phyloP scores from a whole-genome alignment of 2,113 vertebrate species.

The Nesogale talazaci region DNA sequence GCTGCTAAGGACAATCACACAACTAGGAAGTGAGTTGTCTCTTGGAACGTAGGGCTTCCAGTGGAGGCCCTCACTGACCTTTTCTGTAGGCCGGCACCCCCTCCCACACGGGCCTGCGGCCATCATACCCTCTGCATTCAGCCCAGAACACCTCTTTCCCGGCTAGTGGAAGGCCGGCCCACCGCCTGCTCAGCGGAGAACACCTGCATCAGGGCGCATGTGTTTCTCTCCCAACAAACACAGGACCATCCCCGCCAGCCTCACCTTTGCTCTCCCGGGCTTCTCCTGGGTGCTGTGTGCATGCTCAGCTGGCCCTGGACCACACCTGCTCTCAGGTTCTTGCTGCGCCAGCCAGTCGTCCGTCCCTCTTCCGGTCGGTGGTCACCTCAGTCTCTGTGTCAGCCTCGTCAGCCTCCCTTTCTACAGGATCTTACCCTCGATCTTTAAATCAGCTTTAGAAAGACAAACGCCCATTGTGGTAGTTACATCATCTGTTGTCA shows the following conservation, averaged over 20 bases:
- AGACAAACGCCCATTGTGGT: too few relatives aligned
- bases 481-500: too few relatives aligned
- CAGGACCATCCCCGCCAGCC: not conserved
- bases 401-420: not conserved
- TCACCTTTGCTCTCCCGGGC: fast-evolving
- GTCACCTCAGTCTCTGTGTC: not conserved
- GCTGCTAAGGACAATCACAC: not conserved
- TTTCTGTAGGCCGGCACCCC: not conserved
- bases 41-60: not conserved
- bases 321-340: not conserved
- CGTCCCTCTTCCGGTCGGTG: fast-evolving
- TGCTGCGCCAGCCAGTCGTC: not conserved
- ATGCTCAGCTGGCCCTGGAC: not conserved
- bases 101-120: not conserved
- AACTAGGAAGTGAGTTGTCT: not conserved
- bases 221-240: not conserved
- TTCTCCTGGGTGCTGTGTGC: fast-evolving
- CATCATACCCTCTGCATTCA: not conserved
- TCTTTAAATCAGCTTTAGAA: not conserved
- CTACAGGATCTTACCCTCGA: not conserved
- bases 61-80: not conserved
- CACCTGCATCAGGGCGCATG: not conserved
- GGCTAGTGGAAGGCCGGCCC: not conserved
- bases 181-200: not conserved
- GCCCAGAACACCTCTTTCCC: not conserved